Evolutionary conservation across 2,797 vertebrate species (phyloP).

Genomic region (Xiphophorus birchmanni): DNA sequence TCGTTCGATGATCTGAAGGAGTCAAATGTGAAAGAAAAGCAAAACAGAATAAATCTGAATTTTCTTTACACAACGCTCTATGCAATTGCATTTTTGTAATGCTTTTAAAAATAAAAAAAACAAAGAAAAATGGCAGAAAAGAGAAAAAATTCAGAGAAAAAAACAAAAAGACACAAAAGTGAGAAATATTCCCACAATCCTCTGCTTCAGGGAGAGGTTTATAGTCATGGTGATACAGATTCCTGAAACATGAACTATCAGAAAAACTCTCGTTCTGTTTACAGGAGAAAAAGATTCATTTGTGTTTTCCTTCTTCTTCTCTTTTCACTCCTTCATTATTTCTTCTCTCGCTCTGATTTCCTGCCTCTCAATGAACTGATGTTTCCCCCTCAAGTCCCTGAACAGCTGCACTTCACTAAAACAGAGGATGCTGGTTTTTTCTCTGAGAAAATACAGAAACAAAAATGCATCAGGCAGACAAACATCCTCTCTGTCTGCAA

Average conservation of each 20-base stretch:
- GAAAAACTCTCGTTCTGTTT: neutral
- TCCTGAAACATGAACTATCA: slow-evolving; percentile 31
- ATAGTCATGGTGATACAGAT: slow-evolving; percentile 45
- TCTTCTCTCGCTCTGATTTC: neutral
- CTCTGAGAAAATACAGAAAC: slow-evolving; percentile 24
- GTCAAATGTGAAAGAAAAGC: neutral
- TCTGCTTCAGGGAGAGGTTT: slow-evolving; percentile 50
- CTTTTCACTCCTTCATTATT: neutral
- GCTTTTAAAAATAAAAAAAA: neutral
- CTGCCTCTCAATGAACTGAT: neutral
- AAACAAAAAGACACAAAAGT: slow-evolving; percentile 27
- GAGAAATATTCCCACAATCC: slow-evolving; percentile 68
- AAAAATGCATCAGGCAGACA: slow-evolving; percentile 40
- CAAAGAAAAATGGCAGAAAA: neutral
- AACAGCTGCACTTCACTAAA: slow-evolving; percentile 33
- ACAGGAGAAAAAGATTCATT: neutral
- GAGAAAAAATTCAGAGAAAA: neutral
- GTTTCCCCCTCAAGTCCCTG: slow-evolving; percentile 7
- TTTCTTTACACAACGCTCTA: neutral
- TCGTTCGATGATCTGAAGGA: neutral
- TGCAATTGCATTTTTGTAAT: neutral
- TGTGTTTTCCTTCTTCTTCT: neutral
- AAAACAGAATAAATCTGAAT: neutral
- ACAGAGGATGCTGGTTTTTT: slow-evolving; percentile 10
- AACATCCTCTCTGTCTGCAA: slow-evolving; percentile 46